phyloP scores from a whole-genome alignment of 2,888 invertebrate species.

The Dasysyrphus tricinctus region DNA sequence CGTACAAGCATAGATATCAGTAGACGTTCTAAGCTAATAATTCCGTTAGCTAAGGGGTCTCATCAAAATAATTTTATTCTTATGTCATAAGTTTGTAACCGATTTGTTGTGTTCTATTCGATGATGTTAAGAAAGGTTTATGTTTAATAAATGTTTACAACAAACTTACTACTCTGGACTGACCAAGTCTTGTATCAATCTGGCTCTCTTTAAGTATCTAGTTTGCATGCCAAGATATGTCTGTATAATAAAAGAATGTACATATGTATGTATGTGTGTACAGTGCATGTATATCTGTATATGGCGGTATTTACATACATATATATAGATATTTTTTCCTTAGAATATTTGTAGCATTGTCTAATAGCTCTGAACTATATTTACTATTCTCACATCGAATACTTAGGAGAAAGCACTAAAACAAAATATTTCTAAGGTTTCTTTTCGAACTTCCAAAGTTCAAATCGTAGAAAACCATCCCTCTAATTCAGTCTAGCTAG shows the following conservation, averaged over 20 bases:
- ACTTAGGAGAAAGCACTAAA: slow-evolving; percentile 70
- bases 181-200: slow-evolving; percentile 49
- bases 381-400: slow-evolving; percentile 65
- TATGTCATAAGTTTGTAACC: not conserved
- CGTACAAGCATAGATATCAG: no score
- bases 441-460: slow-evolving; percentile 79
- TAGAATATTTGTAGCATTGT: slow-evolving; percentile 43
- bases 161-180: slow-evolving; percentile 31
- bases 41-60: not conserved
- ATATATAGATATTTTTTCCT: slow-evolving; percentile 4
- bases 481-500: slow-evolving; percentile 81
- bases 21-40: no score
- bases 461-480: slow-evolving; percentile 79
- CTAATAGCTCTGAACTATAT: slow-evolving; percentile 65
- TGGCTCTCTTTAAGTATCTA: slow-evolving; percentile 35
- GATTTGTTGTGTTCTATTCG: not conserved
- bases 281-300: no score
- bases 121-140: not conserved
- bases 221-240: slow-evolving; percentile 16
- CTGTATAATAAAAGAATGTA: not conserved
- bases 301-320: not conserved
- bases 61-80: not conserved
- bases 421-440: slow-evolving; percentile 80
- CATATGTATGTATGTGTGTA: not conserved
- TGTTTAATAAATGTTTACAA: slow-evolving; percentile 13